phyloP scores from a whole-genome alignment of 2,888 invertebrate species.

The Dryadula phaetusa region DNA sequence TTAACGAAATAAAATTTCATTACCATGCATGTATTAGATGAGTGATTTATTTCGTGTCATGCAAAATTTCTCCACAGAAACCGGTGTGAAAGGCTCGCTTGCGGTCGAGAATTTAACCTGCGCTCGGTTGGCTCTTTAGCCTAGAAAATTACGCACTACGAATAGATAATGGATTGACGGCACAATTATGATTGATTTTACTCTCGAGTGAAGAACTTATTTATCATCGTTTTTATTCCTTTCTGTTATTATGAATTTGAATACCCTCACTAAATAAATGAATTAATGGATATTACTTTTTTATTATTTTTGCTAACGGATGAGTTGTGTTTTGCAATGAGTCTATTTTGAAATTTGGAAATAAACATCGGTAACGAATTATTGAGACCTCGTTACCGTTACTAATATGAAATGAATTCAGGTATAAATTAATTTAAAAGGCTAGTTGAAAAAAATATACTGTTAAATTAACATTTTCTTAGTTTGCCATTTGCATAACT shows the following conservation, averaged over 20 bases:
- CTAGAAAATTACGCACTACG: constrained; percentile 48
- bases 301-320: neutral
- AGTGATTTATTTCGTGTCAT: constrained; percentile 37
- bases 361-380: neutral
- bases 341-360: neutral
- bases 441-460: neutral
- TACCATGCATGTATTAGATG: constrained; percentile 28
- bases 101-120: constrained; percentile 44
- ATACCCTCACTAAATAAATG: neutral
- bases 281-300: neutral
- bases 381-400: neutral
- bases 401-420: neutral
- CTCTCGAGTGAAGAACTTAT: constrained; percentile 33
- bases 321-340: neutral
- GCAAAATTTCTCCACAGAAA: constrained; percentile 47
- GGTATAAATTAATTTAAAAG: neutral
- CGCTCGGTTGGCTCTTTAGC: constrained; percentile 43
- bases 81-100: constrained; percentile 49
- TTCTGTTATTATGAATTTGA: constrained; percentile 3
- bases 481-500: constrained; percentile 8
- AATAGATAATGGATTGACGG: constrained; percentile 44
- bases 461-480: constrained; percentile 20
- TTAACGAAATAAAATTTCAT: constrained; percentile 16
- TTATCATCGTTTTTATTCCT: neutral
- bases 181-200: constrained; percentile 46